phyloP scores from a whole-genome alignment of 2,113 vertebrate species.

The Zosterops hypoxanthus region DNA sequence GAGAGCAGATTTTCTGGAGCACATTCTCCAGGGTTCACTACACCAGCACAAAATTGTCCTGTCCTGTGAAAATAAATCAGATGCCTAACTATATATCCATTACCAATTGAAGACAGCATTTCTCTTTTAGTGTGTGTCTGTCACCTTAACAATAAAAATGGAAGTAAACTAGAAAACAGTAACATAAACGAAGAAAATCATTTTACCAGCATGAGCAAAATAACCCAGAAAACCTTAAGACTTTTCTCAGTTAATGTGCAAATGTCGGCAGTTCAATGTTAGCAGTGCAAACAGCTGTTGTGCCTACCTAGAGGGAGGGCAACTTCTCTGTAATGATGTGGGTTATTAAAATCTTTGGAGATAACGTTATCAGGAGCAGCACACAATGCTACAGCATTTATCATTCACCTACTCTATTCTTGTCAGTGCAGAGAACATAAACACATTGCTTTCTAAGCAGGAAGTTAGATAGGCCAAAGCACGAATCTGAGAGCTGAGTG shows the following conservation, averaged over 20 bases:
- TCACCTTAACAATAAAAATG: neutral
- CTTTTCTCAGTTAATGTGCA: neutral
- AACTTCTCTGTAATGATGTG: neutral
- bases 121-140: neutral
- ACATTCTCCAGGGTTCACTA: neutral
- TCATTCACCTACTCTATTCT: neutral
- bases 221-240: neutral
- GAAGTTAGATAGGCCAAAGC: neutral
- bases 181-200: neutral
- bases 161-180: neutral
- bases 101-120: neutral
- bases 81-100: neutral
- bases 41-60: neutral
- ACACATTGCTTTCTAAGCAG: neutral
- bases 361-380: neutral
- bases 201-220: neutral
- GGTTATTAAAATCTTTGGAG: slow-evolving; percentile 2
- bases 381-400: neutral
- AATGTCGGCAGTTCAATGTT: neutral
- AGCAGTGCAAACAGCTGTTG: neutral
- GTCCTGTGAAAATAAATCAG: neutral
- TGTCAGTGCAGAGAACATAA: neutral
- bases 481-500: neutral
- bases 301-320: neutral
- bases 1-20: neutral